These are phyloP conservation scores for Chrysomallon squamiferum DNA, from an alignment of 1,140 invertebrate genomes.

Conservation along the genomic window DNA sequence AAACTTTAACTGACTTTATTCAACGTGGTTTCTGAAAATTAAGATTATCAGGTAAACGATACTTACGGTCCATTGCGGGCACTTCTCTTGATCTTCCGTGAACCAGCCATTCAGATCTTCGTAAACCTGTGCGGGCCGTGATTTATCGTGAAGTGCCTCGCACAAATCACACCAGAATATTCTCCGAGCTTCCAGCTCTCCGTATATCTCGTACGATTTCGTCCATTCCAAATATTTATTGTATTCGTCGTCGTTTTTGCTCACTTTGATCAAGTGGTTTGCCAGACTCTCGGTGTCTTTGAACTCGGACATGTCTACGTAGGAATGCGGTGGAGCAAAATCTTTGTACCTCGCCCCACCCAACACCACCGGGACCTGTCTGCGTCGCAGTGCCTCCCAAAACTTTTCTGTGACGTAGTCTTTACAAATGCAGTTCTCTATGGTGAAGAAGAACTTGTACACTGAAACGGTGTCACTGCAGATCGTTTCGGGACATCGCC, in stretches of 20 bases:
- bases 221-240: slow-evolving; percentile 58
- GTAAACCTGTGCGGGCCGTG: slow-evolving; percentile 37
- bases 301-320: slow-evolving; percentile 95
- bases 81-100: slow-evolving; percentile 26
- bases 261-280: slow-evolving; percentile 76
- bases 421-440: slow-evolving; percentile 60
- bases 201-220: slow-evolving; percentile 28
- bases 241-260: slow-evolving; percentile 46
- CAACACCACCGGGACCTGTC: slow-evolving; percentile 50
- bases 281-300: slow-evolving; percentile 83
- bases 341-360: slow-evolving; percentile 54
- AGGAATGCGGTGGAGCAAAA: slow-evolving; percentile 73
- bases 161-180: slow-evolving; percentile 38
- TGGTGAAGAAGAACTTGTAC: slow-evolving; percentile 85
- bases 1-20: too few species aligned
- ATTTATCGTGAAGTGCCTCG: slow-evolving; percentile 32
- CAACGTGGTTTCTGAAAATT: too few species aligned
- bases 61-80: slow-evolving; percentile 32
- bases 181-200: slow-evolving; percentile 25
- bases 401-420: slow-evolving; percentile 63
- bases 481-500: slow-evolving; percentile 27
- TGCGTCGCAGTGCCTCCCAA: slow-evolving; percentile 38
- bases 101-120: slow-evolving; percentile 44
- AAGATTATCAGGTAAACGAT: not conserved
- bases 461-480: slow-evolving; percentile 57